Base-by-base conservation (phyloP, 2,888 invertebrate species). In the Drosophila anomalata region DNA sequence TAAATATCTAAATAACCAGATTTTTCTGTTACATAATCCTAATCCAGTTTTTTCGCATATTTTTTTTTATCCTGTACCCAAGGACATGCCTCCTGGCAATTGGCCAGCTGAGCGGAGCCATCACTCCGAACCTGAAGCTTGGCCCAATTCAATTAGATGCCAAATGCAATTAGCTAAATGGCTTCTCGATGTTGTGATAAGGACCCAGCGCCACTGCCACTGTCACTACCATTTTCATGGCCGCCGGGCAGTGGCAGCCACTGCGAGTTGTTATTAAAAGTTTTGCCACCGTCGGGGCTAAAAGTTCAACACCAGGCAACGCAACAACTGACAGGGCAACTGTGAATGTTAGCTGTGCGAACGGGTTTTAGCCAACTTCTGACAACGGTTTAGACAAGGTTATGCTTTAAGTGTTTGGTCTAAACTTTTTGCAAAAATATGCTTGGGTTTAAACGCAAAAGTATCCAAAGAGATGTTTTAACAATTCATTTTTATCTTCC, bases 81-180 rank as follows among this genome's bases (percentile, higher is more conserved):
- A 29, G 29, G n/a, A 36, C 36, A n/a, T 12, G 12, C 39, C 47
- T 8, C 17, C 55, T 70, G 70, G 70, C 70, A 46, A 20, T 51
- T 26, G 42, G 72, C 70, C 70, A 81, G 72, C 72, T 67, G 41
- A 52, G 65, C 36, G 52, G 20, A 62, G 63, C 52, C 52, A 52
- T 62, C 63, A 29, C 41, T 61, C 31, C 22, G 36, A 36, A 53
- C 50, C 63, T 69, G 51, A 69, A 76, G 67, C 63, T 57, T 52
- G 52, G 52, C 54, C 46, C 74, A 76, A 86, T 82, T 82, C 65
- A 83, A 86, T 82, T 76, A 76, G 65, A 76, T 65, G 65, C 47
- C 48, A 69, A 79, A 78, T 82, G 78, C 73, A 83, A 82, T 82
- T 82, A 82, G 69, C 69, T 50, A 76, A 82, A 82, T 83, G 76